Conservation (phyloP, 30 jellyfish, hydroid and myxozoan species). For the Clytia hemisphaerica region DNA sequence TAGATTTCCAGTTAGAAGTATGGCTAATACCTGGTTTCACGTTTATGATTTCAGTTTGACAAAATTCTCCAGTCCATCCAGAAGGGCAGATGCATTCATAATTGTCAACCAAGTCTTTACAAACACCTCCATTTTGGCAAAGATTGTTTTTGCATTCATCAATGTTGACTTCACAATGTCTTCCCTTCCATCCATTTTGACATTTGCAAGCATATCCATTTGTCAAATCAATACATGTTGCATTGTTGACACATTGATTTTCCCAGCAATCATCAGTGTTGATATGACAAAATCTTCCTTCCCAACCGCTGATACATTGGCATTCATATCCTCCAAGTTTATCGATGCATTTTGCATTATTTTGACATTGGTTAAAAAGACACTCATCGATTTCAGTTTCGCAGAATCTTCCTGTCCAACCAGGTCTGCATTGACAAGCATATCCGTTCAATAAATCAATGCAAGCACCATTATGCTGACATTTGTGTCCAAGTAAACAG, state of each 20-base stretch:
- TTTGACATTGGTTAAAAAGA: not conserved
- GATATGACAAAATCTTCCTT: conserved; percentile 41
- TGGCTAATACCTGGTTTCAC: too few relatives aligned
- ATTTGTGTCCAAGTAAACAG: conserved; percentile 37
- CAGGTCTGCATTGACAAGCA: conserved; percentile 39
- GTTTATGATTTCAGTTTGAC: too few relatives aligned
- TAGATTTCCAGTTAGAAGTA: too few relatives aligned
- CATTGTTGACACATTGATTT: not conserved
- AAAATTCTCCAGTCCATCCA: conserved; percentile 38
- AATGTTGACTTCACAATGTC: conserved; percentile 34
- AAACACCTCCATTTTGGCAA: conserved; percentile 50
- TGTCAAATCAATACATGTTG: not conserved
- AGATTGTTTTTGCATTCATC: conserved; percentile 32
- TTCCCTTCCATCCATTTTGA: conserved; percentile 48
- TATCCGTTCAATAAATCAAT: conserved; percentile 27
- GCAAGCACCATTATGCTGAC: conserved; percentile 48
- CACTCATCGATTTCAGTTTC: conserved; percentile 47
- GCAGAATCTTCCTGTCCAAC: conserved; percentile 40
- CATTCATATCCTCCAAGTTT: conserved; percentile 36
- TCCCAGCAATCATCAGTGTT: conserved; percentile 36
- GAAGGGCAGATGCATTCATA: conserved; percentile 38
- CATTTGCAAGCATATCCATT: not conserved
- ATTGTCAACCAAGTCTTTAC: conserved; percentile 43
- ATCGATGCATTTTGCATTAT: conserved; percentile 48
- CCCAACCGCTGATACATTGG: conserved; percentile 62